Base-by-base conservation (phyloP, 2,888 invertebrate genomes). In the Tholera decimalis region DNA sequence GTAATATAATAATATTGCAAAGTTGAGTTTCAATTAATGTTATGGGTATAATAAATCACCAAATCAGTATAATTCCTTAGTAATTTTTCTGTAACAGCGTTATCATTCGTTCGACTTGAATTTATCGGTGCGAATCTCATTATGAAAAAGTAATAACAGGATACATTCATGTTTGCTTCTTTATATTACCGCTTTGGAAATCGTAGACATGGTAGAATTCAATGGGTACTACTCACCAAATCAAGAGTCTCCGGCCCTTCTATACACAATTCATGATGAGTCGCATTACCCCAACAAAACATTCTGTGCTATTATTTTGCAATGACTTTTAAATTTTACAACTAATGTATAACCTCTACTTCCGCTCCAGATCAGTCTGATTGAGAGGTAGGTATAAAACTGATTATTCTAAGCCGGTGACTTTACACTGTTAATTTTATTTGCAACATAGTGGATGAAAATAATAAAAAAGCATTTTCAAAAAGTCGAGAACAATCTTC, bases 211-310 rank as follows among this genome's bases (percentile, higher is more conserved):
- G 2, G 13, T 3, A 43, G 24, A 62, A 47, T 11, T 33, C 24
- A 20, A 37, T 13, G 7, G 22, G 30, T 41, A 49, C 26, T 22
- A 82, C 91, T 91, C 87, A 95, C 95, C 91, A 95, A 87, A 86
- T 94, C 94, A 75, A 87, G 80, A 70, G 79, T 86, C 51, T 91
- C 91, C 51, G 92, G 77, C 43, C 89, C 89, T 84, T 95, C 95
- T 67, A 95, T 84, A 82, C 91, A 94, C 72, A 95, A 86, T 89
- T 95, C 95, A 82, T 94, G 94, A 88, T 95, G 91, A 87, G 95
- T 95, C 79, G 94, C 89, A 89, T 95, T 95, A 79, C 95, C 95
- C 95, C 95, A 95, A 88, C 95, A 95, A 92, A 94, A 95, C 95
- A 95, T 95, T 89, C 92, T 77, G 66, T 76, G 67, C 64, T 80